phyloP scores from a whole-genome alignment of 2,113 vertebrate genomes.

The Sapayoa aenigma region DNA sequence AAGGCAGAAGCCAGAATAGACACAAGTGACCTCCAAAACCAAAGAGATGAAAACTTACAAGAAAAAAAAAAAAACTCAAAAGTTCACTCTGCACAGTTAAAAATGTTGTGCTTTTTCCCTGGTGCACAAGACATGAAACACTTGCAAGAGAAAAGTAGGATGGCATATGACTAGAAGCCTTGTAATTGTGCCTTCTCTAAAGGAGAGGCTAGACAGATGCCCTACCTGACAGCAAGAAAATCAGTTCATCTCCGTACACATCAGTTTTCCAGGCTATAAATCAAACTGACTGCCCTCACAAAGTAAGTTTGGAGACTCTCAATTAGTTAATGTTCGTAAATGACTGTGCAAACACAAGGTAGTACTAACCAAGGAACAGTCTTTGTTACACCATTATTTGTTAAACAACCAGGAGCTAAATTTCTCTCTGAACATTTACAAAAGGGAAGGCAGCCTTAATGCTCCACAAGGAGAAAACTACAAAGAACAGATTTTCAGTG shows the following conservation, averaged over 20 bases:
- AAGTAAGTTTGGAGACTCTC: conserved; percentile 1
- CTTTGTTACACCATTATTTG: conserved; percentile 5
- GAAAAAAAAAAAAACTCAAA: neutral
- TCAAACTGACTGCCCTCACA: conserved; percentile 2
- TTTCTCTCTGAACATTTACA: conserved; percentile 47
- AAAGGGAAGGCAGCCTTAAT: conserved; percentile 54
- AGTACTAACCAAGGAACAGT: conserved; percentile 1
- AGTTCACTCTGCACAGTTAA: neutral
- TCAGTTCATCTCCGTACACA: neutral
- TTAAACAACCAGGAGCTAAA: conserved; percentile 57
- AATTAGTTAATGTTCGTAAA: neutral
- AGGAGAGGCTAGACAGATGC: neutral
- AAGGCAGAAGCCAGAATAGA: neutral
- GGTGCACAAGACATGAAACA: neutral
- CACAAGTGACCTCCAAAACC: neutral
- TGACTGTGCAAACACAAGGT: conserved; percentile 18
- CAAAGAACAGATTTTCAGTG: conserved; percentile 52
- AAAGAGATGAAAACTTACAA: neutral
- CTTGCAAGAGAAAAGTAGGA: neutral
- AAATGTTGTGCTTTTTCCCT: neutral
- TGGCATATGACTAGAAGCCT: neutral
- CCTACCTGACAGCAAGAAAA: neutral
- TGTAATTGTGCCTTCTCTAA: neutral
- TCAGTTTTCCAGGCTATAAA: neutral
- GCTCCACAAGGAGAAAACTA: conserved; percentile 30